Percentiles rank a stretch among this genome's conserved stretches.
Conservation (phyloP, 2,888 invertebrate genomes). For the Morpho helenor region DNA sequence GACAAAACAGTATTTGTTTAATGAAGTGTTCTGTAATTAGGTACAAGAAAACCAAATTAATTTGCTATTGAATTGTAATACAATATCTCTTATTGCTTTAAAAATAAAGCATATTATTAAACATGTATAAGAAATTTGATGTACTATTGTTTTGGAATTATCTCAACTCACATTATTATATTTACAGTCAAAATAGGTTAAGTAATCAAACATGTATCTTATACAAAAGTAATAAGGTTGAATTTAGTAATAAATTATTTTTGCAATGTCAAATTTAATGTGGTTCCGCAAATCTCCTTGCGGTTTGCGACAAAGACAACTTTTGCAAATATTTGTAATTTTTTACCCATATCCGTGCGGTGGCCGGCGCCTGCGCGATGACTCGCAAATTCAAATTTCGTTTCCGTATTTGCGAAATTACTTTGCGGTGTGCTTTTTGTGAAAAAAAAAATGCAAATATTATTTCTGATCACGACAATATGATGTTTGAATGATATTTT, state of each 20-base stretch:
- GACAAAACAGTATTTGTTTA: constrained; percentile 36
- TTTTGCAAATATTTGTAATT: constrained; percentile 25
- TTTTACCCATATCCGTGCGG: constrained; percentile 21
- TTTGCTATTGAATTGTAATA: background rate
- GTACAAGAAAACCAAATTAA: constrained; percentile 1
- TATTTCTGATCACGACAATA: constrained; percentile 15
- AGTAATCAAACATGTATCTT: background rate
- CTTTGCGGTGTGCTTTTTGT: constrained; percentile 17
- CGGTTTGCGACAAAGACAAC: constrained; percentile 36
- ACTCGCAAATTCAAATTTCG: constrained; percentile 31
- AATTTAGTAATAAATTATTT: background rate
- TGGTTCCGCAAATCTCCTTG: constrained; percentile 17
- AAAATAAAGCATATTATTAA: constrained; percentile 1
- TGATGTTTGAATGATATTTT: constrained; percentile 20
- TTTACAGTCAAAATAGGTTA: background rate
- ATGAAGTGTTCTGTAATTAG: constrained; percentile 33
- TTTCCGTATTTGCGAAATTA: constrained; percentile 25
- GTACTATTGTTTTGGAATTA: background rate
- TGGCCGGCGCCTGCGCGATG: constrained; percentile 37
- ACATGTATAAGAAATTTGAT: background rate
- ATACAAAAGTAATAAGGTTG: background rate
- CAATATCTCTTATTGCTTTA: background rate
- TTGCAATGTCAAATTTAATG: background rate
- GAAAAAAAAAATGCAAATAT: constrained; percentile 23
- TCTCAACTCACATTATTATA: background rate